Conservation (phyloP, 2,797 vertebrate species). For the Pipistrellus pipistrellus region DNA sequence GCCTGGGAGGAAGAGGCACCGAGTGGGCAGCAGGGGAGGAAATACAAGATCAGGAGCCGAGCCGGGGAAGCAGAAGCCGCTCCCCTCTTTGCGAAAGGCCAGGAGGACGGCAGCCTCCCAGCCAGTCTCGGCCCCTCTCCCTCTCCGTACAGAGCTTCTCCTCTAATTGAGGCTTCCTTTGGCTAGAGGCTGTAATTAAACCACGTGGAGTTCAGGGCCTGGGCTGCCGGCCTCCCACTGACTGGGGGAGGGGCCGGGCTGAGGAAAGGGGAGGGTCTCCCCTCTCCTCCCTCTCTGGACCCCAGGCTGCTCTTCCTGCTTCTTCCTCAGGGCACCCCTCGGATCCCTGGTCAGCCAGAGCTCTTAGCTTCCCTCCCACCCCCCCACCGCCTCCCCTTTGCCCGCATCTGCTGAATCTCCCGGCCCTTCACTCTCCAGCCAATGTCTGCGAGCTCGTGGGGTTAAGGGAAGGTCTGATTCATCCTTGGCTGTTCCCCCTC, state of each 20-base stretch:
- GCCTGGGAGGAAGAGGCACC: constrained; percentile 25
- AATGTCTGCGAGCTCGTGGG: constrained; percentile 27
- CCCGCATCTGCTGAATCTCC: neutral
- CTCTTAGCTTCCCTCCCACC: neutral
- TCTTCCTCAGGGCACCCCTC: neutral
- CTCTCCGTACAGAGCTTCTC: constrained; percentile 79
- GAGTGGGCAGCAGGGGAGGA: constrained; percentile 34
- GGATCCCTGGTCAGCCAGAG: neutral
- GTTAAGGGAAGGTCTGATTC: constrained; percentile 38
- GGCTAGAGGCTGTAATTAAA: constrained; percentile 91
- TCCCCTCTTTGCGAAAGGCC: constrained; percentile 60
- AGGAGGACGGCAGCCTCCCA: constrained; percentile 54
- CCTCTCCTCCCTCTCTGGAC: constrained; percentile 73
- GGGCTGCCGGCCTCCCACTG: constrained; percentile 85
- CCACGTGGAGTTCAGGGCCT: constrained; percentile 88
- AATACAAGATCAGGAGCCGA: constrained; percentile 28
- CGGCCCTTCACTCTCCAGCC: neutral
- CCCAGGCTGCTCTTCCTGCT: constrained; percentile 52
- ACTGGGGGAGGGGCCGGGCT: constrained; percentile 82
- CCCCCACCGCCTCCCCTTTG: neutral
- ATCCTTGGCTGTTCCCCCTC: accelerated
- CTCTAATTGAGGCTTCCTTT: constrained; percentile 90
- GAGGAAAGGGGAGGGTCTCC: neutral
- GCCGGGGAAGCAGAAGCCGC: constrained; percentile 30
- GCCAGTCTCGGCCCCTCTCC: constrained; percentile 72